Conservation (phyloP, 2,113 vertebrate genomes). For the Porphyrio hochstetteri region DNA sequence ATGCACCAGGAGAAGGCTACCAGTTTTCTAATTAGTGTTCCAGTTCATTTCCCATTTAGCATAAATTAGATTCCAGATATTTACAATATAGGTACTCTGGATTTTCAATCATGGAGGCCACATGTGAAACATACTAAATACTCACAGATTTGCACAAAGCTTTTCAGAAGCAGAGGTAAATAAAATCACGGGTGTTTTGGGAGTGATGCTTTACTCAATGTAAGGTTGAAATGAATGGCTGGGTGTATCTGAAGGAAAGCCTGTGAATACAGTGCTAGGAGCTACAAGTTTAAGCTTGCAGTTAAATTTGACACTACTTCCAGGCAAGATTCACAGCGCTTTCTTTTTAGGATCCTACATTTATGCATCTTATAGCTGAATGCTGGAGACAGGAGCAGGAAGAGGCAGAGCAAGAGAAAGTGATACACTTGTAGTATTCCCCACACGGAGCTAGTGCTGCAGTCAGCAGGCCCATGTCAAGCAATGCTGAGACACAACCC, state of each 20-base stretch:
- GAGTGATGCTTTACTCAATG: background rate
- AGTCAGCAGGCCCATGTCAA: background rate
- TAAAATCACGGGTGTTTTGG: background rate
- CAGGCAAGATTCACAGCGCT: background rate
- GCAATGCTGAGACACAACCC: background rate
- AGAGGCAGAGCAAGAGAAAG: background rate
- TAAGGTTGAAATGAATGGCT: background rate
- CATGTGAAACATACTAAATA: background rate
- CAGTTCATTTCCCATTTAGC: background rate
- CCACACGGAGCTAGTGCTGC: background rate
- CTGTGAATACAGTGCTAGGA: background rate
- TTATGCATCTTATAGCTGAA: background rate
- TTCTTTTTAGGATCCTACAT: background rate
- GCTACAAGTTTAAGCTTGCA: background rate
- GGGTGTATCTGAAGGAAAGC: background rate
- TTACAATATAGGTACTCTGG: background rate
- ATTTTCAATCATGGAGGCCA: background rate
- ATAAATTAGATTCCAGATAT: background rate
- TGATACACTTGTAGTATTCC: background rate
- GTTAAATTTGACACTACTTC: background rate
- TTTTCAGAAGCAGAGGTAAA: background rate
- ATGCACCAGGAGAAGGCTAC: background rate
- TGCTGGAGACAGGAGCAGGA: background rate
- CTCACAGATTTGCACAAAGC: background rate
- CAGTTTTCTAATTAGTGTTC: background rate